Percentiles rank a stretch among this genome's conserved stretches.
Conservation (phyloP, 2,113 vertebrate species). For the Lagenorhynchus albirostris region DNA sequence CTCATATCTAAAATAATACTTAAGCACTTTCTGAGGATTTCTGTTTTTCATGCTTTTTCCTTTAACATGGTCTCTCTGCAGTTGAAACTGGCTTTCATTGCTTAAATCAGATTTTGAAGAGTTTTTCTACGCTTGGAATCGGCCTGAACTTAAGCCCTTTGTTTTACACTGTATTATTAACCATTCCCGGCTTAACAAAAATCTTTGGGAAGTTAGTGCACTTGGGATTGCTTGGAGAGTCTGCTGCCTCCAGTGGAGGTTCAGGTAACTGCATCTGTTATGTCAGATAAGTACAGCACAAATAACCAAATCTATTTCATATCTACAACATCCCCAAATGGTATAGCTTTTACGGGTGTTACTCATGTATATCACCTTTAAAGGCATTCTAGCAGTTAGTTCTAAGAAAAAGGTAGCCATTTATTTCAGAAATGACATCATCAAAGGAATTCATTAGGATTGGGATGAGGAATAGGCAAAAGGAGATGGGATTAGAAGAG, state of each 20-base stretch:
- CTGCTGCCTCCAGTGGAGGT: background rate
- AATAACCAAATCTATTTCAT: background rate
- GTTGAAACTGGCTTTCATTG: background rate
- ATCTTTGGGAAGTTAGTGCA: background rate
- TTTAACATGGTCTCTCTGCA: background rate
- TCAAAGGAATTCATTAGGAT: background rate
- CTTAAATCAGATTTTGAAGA: background rate
- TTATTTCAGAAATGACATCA: constrained; percentile 30
- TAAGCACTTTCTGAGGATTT: background rate
- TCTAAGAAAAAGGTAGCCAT: background rate
- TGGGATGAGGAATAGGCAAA: background rate
- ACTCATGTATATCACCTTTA: background rate
- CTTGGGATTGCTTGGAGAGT: background rate
- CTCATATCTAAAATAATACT: background rate
- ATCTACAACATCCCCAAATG: background rate
- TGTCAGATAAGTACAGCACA: background rate
- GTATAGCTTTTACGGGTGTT: background rate
- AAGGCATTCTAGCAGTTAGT: background rate
- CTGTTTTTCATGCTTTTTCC: background rate
- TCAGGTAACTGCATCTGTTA: background rate
- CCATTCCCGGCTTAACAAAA: background rate
- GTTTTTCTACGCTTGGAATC: background rate
- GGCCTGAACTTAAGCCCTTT: background rate
- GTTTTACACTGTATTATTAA: background rate
- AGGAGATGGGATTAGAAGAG: background rate